Evolutionary conservation across 2,797 vertebrate species (phyloP).

Genomic region (Anabas testudineus): DNA sequence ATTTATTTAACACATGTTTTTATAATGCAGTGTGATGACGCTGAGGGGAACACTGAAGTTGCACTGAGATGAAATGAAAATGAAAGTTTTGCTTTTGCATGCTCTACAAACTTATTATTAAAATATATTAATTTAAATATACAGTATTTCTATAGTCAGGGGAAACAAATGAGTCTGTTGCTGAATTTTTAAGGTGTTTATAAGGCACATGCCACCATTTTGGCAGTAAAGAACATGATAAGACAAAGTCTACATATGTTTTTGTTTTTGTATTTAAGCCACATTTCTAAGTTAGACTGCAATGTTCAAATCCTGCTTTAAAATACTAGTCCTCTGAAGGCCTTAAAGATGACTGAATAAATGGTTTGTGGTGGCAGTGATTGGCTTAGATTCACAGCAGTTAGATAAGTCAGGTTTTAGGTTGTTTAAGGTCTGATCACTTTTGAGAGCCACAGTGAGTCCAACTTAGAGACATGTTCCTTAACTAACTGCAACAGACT

Average conservation of each 20-base stretch:
- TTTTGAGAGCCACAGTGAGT: not conserved
- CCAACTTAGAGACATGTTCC: constrained; percentile 20
- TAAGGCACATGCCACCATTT: constrained; percentile 16
- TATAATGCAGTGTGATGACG: not conserved
- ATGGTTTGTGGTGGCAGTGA: not conserved
- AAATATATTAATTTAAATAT: not conserved
- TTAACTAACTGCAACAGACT: not conserved
- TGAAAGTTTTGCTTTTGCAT: constrained; percentile 37
- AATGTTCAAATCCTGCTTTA: too few relatives aligned
- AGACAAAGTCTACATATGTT: not conserved
- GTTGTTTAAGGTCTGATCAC: constrained; percentile 6
- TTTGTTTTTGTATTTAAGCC: not conserved
- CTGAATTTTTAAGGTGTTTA: constrained; percentile 11
- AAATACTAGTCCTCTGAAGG: not conserved
- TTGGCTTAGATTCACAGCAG: not conserved
- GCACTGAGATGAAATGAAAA: constrained; percentile 57
- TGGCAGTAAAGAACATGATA: not conserved
- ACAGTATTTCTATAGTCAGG: not conserved
- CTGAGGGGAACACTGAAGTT: constrained; percentile 63
- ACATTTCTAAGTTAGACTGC: not conserved
- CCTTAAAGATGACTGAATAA: too few relatives aligned
- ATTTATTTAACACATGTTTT: too few relatives aligned
- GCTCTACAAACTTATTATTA: constrained; percentile 10
- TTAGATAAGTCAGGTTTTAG: not conserved
- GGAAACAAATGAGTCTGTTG: constrained; percentile 2